A percentile compares a stretch with the other conserved stretches of the same genome.
These are phyloP conservation scores for Habroteleia sp. DNA, from an alignment of 2,888 invertebrate genomes.

Conservation along the genomic window DNA sequence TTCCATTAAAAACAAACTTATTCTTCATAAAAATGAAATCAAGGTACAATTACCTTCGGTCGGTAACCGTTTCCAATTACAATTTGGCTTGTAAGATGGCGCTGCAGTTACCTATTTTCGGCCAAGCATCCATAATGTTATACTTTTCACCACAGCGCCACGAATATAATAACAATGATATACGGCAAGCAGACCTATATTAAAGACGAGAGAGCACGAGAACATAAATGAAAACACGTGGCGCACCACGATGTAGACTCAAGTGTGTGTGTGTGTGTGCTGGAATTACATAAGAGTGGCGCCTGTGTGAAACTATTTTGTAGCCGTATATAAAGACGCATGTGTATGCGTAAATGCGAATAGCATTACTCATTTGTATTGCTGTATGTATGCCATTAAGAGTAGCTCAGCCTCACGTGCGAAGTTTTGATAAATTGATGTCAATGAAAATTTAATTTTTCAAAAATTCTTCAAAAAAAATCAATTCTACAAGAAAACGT, in stretches of 20 bases:
- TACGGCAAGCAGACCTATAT: constrained; percentile 61
- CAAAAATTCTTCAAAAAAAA: no score
- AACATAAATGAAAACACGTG: constrained; percentile 64
- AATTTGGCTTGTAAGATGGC: no score
- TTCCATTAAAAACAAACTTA: no score
- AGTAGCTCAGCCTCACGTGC: constrained; percentile 11
- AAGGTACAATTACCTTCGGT: no score
- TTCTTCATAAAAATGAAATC: no score
- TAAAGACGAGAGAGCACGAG: constrained; percentile 64
- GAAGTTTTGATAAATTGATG: constrained; percentile 22
- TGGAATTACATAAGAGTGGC: constrained; percentile 68
- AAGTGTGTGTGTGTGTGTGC: no score
- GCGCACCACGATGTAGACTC: constrained; percentile 60
- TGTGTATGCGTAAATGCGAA: constrained; percentile 46
- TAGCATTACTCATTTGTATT: constrained; percentile 49
- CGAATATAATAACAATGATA: constrained; percentile 64
- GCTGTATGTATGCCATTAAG: constrained; percentile 21
- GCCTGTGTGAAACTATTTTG: constrained; percentile 53
- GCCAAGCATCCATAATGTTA: neutral
- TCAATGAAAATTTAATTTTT: constrained; percentile 2
- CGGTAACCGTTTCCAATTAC: no score
- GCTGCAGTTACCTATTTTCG: no score
- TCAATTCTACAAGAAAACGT: no score
- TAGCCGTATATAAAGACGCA: constrained; percentile 40
- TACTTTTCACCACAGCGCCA: constrained; percentile 57